Evolutionary conservation across 2,797 vertebrate species (phyloP).

Genomic region (Gephyroberyx darwinii): DNA sequence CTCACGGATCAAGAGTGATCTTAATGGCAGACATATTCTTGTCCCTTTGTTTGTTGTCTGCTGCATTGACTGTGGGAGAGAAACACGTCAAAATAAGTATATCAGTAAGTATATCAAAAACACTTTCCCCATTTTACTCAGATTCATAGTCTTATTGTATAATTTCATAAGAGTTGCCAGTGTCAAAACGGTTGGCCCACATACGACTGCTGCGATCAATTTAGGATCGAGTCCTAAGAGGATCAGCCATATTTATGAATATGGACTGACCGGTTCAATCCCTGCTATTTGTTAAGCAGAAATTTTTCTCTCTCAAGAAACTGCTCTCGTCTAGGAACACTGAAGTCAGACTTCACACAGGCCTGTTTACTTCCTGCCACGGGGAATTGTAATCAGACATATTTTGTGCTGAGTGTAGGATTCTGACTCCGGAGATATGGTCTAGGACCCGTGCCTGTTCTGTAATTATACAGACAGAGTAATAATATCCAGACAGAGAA

Average conservation of each 20-base stretch:
- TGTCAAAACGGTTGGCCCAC: background rate
- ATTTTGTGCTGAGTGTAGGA: background rate
- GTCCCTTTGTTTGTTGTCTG: conserved; percentile 99
- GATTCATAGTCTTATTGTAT: background rate
- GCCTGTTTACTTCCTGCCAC: background rate
- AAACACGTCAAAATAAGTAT: conserved; percentile 30
- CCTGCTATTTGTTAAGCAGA: background rate
- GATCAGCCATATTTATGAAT: background rate
- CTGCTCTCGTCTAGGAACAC: background rate
- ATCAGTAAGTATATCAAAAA: background rate
- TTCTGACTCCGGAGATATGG: background rate
- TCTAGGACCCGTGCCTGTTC: background rate
- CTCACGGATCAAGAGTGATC: conserved; percentile 98
- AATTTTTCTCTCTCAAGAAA: no score
- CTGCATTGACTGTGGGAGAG: conserved; percentile 90
- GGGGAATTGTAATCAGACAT: background rate
- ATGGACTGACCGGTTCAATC: background rate
- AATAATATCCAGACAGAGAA: conserved; percentile 20
- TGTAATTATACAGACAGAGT: conserved; percentile 9
- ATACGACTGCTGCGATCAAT: background rate
- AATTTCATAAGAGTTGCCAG: background rate
- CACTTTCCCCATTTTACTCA: background rate
- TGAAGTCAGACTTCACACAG: background rate
- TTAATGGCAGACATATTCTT: conserved; percentile 98
- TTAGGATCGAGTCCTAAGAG: background rate